phyloP scores from a whole-genome alignment of 2,888 invertebrate species.

The Arenicola marina region DNA sequence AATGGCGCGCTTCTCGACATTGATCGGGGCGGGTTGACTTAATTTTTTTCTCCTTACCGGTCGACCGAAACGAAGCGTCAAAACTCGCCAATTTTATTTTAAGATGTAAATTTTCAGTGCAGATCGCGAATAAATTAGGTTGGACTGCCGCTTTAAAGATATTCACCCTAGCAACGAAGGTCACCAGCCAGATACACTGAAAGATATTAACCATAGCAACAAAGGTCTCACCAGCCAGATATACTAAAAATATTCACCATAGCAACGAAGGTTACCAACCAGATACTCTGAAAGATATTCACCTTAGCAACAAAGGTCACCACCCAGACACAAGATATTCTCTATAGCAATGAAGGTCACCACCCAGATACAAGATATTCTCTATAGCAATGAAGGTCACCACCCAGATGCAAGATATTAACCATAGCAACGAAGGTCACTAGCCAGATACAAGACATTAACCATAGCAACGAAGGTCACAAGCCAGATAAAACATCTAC shows the following conservation, averaged over 20 bases:
- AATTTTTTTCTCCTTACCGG: no score
- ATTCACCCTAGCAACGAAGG: slow-evolving; percentile 6
- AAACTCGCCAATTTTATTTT: no score
- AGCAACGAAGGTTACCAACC: slow-evolving; percentile 2
- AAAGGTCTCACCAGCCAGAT: slow-evolving; percentile 4
- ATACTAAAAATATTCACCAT: slow-evolving; percentile 1
- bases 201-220: background rate
- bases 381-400: slow-evolving; percentile 1
- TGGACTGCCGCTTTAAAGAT: no score
- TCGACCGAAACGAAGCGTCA: no score
- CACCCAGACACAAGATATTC: background rate
- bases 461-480: slow-evolving; percentile 4
- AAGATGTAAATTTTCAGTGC: no score
- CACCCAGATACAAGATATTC: background rate
- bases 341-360: slow-evolving; percentile 1
- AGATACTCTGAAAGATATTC: background rate
- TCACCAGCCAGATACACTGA: background rate
- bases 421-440: slow-evolving; percentile 4
- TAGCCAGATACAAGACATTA: background rate
- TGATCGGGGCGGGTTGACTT: no score
- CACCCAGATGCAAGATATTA: background rate
- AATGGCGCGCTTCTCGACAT: no score
- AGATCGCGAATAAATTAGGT: no score
- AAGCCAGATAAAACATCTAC: slow-evolving; percentile 29
- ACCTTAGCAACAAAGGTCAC: slow-evolving; percentile 2